phyloP scores from a whole-genome alignment of 2,113 vertebrate genomes.

The Scytalopus superciliaris region DNA sequence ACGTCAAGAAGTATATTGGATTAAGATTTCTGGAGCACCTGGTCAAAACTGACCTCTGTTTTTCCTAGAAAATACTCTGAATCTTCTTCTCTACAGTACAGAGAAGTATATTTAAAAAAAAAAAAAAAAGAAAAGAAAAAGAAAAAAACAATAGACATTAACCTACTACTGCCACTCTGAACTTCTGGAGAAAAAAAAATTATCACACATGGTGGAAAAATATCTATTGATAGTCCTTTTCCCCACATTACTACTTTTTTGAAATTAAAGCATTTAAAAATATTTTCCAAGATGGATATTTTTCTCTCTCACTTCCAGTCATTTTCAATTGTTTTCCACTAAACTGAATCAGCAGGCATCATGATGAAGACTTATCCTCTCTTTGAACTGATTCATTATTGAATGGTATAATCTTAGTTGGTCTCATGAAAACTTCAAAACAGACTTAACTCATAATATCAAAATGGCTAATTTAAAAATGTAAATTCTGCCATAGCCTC shows the following conservation, averaged over 20 bases:
- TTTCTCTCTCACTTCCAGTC: background rate
- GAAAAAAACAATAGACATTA: background rate
- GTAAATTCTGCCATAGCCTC: background rate
- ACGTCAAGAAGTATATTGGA: background rate
- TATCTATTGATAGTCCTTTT: background rate
- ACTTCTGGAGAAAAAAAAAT: slow-evolving; percentile 5
- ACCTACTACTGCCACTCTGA: background rate
- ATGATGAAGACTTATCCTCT: background rate
- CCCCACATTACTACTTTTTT: background rate
- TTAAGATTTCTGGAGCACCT: background rate
- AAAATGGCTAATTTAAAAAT: background rate
- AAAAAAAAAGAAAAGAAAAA: background rate
- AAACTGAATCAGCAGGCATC: background rate
- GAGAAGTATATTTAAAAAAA: background rate
- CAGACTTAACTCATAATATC: background rate
- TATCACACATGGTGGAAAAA: slow-evolving; percentile 31
- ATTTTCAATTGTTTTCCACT: background rate
- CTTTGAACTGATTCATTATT: background rate
- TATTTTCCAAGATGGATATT: background rate
- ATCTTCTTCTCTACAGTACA: background rate
- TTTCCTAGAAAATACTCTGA: background rate
- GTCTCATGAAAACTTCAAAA: background rate
- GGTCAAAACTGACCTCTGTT: background rate
- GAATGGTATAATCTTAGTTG: background rate
- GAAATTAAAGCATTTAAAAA: slow-evolving; percentile 55